phyloP scores from a whole-genome alignment of 1,140 invertebrate species.

The Cydia pomonella region DNA sequence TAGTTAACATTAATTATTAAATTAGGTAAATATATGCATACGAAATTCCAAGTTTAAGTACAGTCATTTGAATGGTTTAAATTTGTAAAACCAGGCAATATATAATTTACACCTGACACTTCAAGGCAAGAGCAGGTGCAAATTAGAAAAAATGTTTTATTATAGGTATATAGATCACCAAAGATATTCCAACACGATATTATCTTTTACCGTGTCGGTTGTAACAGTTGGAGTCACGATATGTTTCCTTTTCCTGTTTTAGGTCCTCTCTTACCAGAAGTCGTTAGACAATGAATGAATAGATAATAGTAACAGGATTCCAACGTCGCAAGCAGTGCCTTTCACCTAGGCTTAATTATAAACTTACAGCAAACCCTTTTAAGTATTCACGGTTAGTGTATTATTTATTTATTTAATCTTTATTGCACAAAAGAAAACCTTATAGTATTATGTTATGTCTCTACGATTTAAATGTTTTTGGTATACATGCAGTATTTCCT shows the following conservation, averaged over 20 bases:
- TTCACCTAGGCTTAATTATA: not conserved
- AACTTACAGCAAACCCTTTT: not conserved
- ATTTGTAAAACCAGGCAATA: not conserved
- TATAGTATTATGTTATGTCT: not conserved
- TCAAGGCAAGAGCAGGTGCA: constrained; percentile 5
- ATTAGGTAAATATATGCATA: not conserved
- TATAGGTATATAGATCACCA: not conserved
- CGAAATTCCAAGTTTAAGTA: not conserved
- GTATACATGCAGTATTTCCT: not conserved
- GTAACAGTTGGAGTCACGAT: constrained; percentile 15
- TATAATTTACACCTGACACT: not conserved
- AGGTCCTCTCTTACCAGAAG: constrained; percentile 21
- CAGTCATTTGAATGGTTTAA: constrained; percentile 16
- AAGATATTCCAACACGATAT: not conserved
- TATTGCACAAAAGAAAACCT: no score
- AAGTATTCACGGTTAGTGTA: no score
- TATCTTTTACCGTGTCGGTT: not conserved
- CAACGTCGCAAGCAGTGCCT: not conserved
- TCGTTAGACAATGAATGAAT: constrained; percentile 18
- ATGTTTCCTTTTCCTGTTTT: constrained; percentile 25
- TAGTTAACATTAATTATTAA: not conserved
- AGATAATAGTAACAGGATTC: constrained; percentile 23
- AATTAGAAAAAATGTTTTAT: not conserved
- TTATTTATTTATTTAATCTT: no score
- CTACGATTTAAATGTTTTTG: no score